A percentile compares a stretch with the other conserved stretches of the same genome.
phyloP scores from a whole-genome alignment of 2,113 vertebrate species.

The Machaerirhynchus nigripectus region DNA sequence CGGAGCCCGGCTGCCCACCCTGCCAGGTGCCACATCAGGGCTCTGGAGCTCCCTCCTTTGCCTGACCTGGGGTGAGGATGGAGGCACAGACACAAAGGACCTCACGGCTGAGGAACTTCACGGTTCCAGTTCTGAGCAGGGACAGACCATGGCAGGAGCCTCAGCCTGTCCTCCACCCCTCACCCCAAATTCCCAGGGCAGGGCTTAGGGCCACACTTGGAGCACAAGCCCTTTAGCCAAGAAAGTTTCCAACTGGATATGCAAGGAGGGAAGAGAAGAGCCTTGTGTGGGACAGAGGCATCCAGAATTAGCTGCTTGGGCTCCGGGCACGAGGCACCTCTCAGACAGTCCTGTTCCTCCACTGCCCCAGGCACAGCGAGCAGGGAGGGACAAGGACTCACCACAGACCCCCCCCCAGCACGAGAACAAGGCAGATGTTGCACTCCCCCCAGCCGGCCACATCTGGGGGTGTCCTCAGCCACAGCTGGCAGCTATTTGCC shows the following conservation, averaged over 20 bases:
- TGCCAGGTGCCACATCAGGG: background rate
- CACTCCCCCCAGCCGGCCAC: background rate
- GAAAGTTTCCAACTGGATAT: background rate
- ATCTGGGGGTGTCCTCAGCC: background rate
- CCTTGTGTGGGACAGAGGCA: background rate
- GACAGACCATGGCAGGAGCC: accelerated
- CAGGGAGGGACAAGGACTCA: background rate
- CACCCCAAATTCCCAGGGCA: background rate
- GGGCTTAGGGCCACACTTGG: background rate
- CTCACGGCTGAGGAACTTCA: accelerated
- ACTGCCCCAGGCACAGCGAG: background rate
- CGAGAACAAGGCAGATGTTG: accelerated
- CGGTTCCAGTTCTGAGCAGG: accelerated
- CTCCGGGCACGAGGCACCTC: background rate
- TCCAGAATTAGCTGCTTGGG: background rate
- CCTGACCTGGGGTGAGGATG: background rate
- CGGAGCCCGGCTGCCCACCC: background rate
- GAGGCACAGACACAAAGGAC: background rate
- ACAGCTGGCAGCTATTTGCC: background rate
- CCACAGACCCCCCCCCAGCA: background rate
- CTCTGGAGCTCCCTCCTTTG: background rate
- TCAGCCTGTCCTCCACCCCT: background rate
- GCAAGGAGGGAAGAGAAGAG: background rate
- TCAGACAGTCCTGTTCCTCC: background rate
- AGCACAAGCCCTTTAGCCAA: background rate